Conservation (phyloP, 2,797 vertebrate species). For the Hoplostethus mediterraneus region DNA sequence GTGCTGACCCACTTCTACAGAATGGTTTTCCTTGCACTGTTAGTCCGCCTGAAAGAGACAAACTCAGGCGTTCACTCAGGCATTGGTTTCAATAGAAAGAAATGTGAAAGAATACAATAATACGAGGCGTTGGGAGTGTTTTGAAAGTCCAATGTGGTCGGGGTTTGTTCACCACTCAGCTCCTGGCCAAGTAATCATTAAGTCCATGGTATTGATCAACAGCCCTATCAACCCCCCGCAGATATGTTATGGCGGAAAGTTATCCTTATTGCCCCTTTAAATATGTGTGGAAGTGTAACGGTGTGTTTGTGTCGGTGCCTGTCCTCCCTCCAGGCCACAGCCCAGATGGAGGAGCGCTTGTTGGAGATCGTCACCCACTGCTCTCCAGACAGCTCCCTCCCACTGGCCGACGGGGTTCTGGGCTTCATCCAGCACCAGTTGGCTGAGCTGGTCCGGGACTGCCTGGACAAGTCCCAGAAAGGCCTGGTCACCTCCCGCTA, state of each 20-base stretch:
- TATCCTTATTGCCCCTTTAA: constrained; percentile 10
- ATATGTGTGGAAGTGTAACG: constrained; percentile 5
- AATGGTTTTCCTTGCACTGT: too few relatives aligned
- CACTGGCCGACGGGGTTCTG: constrained; percentile 93
- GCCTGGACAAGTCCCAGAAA: constrained; percentile 94
- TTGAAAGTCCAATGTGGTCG: too few relatives aligned
- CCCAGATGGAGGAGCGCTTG: constrained; percentile 97
- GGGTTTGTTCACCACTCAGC: too few relatives aligned
- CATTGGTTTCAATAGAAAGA: too few relatives aligned
- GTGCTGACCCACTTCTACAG: too few relatives aligned
- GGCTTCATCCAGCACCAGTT: constrained; percentile 99
- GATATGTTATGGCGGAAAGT: neutral
- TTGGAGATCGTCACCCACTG: constrained; percentile 90
- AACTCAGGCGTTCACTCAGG: too few relatives aligned
- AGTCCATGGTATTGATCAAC: too few relatives aligned
- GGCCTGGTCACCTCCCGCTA: constrained; percentile 96
- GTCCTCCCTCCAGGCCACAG: constrained; percentile 88
- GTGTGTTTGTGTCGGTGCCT: constrained; percentile 21
- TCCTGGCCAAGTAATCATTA: too few relatives aligned
- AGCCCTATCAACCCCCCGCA: too few relatives aligned
- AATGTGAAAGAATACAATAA: too few relatives aligned
- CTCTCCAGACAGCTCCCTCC: constrained; percentile 89
- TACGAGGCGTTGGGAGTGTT: too few relatives aligned
- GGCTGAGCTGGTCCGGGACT: constrained; percentile 94
- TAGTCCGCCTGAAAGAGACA: too few relatives aligned